Evolutionary conservation across 2,797 vertebrate genomes (phyloP), one percentile per base, ranked within the genome.

Genomic region (Kryptolebias ocellatus): DNA sequence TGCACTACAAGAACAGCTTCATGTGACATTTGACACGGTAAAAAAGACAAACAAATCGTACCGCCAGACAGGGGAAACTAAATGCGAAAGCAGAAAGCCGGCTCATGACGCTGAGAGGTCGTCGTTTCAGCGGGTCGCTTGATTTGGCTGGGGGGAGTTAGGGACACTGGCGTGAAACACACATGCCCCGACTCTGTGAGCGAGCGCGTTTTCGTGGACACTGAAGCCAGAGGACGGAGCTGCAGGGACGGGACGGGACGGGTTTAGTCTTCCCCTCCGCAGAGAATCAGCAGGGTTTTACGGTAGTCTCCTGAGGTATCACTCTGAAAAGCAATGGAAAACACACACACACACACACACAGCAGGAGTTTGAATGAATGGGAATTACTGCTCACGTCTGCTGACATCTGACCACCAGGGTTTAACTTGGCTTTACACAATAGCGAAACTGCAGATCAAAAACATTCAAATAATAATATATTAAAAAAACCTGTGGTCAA

Each of bases 221-320:
- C 34, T 60, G 49, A 73, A 60, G 57, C 64, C 60, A 60, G 74
- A 50, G 67, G 67, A 59, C 2, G 20, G 44, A 63, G 69, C 45
- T 78, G 51, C 60, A 44, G 60, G 29, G 53, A 56, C 24, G 7
- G 29, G 53, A 56, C 24, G 7, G 61, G 53, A 50, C 18, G 3
- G 29, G 53, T 44, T 89, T 83, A 92, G 79, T 93, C 92, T 66
- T 93, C 91, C 18, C 96, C 97, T 0, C 96, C 97, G 1, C 97
- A 98, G 64, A 99, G 89, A 58, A 87, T 42, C 84, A 98, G 91
- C 84, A 99, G 89, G 50, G 96, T 96, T 88, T 96, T 98, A 84
- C 95, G 67, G 88, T 98, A 98, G 90, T 99, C 95, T n/a, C 97
- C 98, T 0, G 97, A 98, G 18, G 96, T 97, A 81, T 99, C 97